Evolutionary conservation across 2,888 invertebrate species (phyloP).

Genomic region (Stenurella melanura): DNA sequence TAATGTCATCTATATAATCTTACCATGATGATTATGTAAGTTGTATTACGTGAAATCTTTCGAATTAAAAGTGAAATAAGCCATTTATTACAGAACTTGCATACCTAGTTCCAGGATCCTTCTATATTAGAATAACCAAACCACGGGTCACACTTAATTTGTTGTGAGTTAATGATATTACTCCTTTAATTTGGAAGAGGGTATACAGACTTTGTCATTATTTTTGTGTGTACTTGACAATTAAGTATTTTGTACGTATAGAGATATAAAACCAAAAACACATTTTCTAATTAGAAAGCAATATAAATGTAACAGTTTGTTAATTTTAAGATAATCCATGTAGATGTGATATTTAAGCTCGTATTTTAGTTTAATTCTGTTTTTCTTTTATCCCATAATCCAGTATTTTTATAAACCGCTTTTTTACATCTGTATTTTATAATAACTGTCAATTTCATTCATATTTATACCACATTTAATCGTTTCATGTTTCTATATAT

Average conservation of each 20-base stretch:
- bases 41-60: background rate
- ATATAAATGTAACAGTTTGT: slow-evolving; percentile 50
- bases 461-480: slow-evolving; percentile 28
- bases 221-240: slow-evolving; percentile 15
- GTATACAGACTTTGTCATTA: background rate
- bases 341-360: slow-evolving; percentile 56
- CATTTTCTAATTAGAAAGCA: slow-evolving; percentile 55
- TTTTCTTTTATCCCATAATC: slow-evolving; percentile 47
- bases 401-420: slow-evolving; percentile 47
- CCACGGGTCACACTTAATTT: background rate
- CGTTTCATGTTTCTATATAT: slow-evolving; percentile 20
- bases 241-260: slow-evolving; percentile 34
- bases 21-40: background rate
- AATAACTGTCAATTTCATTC: slow-evolving; percentile 26
- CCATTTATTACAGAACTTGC: background rate
- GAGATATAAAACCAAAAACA: slow-evolving; percentile 49
- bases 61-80: background rate
- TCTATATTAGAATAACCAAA: no score
- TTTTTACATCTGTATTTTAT: slow-evolving; percentile 19
- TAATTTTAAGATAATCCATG: slow-evolving; percentile 50
- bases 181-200: slow-evolving; percentile 22
- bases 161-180: background rate
- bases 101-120: background rate
- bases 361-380: slow-evolving; percentile 43
- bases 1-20: slow-evolving; percentile 5